Conservation (phyloP, 2,888 invertebrate species). For the Acanthosepion lycidas region DNA sequence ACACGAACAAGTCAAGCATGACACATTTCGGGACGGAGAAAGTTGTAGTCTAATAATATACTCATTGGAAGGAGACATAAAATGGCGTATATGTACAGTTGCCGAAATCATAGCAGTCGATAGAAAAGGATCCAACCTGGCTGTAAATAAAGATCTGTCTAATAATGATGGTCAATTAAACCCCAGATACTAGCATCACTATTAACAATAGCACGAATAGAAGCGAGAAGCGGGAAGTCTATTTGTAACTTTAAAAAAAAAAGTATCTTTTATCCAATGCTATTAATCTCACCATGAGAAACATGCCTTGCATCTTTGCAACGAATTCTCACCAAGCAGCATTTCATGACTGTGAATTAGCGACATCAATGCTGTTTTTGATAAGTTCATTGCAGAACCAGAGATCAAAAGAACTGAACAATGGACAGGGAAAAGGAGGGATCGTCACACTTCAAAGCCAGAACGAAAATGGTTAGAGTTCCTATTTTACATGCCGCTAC, state of each 20-base stretch:
- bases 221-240: background rate
- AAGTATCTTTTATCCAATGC: background rate
- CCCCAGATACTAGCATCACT: no score
- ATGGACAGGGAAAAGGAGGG: background rate
- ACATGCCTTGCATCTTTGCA: background rate
- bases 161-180: no score
- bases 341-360: background rate
- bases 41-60: background rate
- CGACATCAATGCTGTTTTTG: background rate
- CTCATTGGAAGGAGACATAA: background rate
- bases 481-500: slow-evolving; percentile 17
- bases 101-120: background rate
- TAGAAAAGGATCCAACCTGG: background rate
- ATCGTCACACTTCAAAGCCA: background rate
- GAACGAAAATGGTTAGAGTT: background rate
- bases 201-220: no score
- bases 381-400: background rate
- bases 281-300: background rate
- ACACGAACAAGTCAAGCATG: background rate
- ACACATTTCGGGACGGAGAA: background rate
- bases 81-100: background rate
- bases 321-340: background rate
- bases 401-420: background rate
- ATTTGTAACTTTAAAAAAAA: background rate
- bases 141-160: no score